Evolutionary conservation across 2,113 vertebrate genomes (phyloP), one percentile per base, ranked within the genome.

Genomic region (Lucifuga dentata): DNA sequence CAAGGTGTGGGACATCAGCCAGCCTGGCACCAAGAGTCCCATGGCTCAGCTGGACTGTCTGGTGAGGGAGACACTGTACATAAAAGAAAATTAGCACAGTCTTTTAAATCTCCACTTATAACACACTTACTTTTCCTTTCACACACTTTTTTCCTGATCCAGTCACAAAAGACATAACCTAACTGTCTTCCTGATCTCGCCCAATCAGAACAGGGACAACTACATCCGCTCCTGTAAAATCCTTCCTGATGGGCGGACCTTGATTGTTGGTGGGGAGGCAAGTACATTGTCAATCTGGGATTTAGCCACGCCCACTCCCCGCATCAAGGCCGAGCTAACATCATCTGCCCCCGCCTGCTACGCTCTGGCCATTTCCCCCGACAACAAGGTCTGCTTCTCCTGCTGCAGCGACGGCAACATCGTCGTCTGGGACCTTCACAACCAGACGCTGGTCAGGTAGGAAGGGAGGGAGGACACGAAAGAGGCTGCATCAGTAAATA

Each of bases 361-460:
- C 1, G 94, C 94, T 23, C 89, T 95, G 83, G 94, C 95, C 88
- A 95, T 95, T 86, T 95, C 94, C 75, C 95, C 95, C 0, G 95
- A 95, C 24, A 94, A 95, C 90, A 95, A 95, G 71, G 94, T 95
- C 78, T 95, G 95, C 91, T 95, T 95, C 85, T 95, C 95, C 71
- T 95, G 94, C 92, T 95, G 94, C 92, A 94, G 93, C 1, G 94
- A 95, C 1, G 94, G 94, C 29, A 95, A 95, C 88, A 95, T 95
- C 13, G 94, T 93, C 3, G 94, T 95, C 45, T 95, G 94, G 94
- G 94, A 95, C 80, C 90, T 95, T 61, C 94, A 94, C 85, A 94
- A 95, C 89, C 93, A 94, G 85, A 94, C 92, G 0, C 41, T 95
- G 29, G 93, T 95, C 15, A 92, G 94, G 94, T 94, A 33, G 75